phyloP scores from a whole-genome alignment of 1,140 invertebrate species.

The Ptiloglossa arizonensis region DNA sequence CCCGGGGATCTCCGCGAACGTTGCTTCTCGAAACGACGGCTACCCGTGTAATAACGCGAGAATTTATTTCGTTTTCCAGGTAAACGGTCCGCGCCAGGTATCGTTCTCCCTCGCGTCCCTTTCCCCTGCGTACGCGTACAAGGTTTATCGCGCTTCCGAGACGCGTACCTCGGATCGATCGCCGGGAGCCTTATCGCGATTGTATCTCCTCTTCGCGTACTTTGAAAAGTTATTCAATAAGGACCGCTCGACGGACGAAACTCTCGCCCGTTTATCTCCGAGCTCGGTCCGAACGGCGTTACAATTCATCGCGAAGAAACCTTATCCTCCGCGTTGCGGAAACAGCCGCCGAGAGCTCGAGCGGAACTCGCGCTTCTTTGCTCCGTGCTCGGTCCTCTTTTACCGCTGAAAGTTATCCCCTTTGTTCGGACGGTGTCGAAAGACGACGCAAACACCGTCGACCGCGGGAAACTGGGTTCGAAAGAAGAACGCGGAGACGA shows the following conservation, averaged over 20 bases:
- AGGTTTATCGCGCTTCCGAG: too few species aligned
- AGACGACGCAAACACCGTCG: too few species aligned
- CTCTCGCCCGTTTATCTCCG: neutral
- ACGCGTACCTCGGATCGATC: neutral
- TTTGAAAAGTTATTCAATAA: constrained; percentile 47
- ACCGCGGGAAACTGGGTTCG: too few species aligned
- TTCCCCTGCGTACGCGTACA: neutral
- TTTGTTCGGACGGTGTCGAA: neutral
- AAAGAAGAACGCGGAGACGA: too few species aligned
- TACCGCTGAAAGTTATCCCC: neutral
- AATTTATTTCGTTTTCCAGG: neutral
- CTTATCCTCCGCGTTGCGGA: neutral
- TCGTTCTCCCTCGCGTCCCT: too few species aligned
- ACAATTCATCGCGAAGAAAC: neutral
- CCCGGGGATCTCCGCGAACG: neutral
- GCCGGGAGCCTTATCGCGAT: neutral
- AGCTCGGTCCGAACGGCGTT: neutral
- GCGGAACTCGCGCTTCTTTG: constrained; percentile 1
- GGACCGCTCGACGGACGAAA: constrained; percentile 11
- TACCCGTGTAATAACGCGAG: neutral
- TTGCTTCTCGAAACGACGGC: neutral
- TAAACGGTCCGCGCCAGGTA: too few species aligned
- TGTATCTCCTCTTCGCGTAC: neutral
- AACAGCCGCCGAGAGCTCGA: neutral
- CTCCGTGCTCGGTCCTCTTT: neutral